Percentiles rank a stretch among this genome's conserved stretches.
These are phyloP conservation scores for Acestrorhynchus altus DNA, from an alignment of 2,797 vertebrate species.

Conservation along the genomic window DNA sequence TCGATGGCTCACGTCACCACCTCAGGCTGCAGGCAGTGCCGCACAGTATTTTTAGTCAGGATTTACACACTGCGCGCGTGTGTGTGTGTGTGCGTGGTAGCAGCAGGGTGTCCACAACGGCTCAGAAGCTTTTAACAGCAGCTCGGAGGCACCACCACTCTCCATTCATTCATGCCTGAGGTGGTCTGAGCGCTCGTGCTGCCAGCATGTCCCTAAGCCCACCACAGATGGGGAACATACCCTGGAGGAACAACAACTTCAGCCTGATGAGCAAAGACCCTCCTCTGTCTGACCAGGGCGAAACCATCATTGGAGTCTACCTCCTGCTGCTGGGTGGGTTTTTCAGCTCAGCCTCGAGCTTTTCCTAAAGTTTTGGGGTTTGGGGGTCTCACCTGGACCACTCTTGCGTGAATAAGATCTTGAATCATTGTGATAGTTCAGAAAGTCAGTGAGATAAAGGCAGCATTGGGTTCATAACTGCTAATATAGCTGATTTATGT, in stretches of 20 bases:
- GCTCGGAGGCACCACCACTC: background rate
- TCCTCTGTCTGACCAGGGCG: slow-evolving; percentile 83
- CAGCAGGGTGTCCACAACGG: slow-evolving; percentile 4
- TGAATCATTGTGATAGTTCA: too few relatives aligned
- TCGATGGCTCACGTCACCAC: background rate
- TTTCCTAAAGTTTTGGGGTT: background rate
- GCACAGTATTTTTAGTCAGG: slow-evolving; percentile 44
- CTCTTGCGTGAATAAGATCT: too few relatives aligned
- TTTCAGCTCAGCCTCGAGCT: background rate
- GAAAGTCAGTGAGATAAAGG: too few relatives aligned
- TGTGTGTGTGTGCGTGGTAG: background rate
- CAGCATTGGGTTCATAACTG: too few relatives aligned
- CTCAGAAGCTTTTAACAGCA: background rate
- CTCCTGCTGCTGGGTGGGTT: slow-evolving; percentile 83
- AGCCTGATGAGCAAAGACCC: slow-evolving; percentile 79
- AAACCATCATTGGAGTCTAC: slow-evolving; percentile 85
- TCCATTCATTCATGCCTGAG: slow-evolving; percentile 38
- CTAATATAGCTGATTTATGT: too few relatives aligned
- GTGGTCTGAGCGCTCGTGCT: slow-evolving; percentile 27
- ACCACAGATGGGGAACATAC: slow-evolving; percentile 76
- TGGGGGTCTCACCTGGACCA: background rate
- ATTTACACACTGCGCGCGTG: background rate
- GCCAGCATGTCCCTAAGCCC: slow-evolving; percentile 65
- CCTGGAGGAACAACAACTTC: slow-evolving; percentile 88
- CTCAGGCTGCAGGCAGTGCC: background rate